Conservation (phyloP, 2,888 invertebrate genomes). For the Alviniconcha strummeri region DNA sequence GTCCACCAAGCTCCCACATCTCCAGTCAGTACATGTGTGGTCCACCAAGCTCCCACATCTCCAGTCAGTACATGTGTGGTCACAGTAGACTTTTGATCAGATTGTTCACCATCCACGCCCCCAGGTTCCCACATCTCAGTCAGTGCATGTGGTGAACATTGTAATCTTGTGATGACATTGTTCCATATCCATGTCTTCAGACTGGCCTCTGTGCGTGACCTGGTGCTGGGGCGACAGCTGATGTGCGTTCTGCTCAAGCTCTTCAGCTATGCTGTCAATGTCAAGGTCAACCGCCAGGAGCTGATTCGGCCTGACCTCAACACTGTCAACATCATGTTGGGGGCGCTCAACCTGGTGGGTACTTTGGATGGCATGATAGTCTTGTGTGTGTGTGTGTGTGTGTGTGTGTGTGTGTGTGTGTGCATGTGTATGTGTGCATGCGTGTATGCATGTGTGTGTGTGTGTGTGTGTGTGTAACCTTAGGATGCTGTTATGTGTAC, state of each 20-base stretch:
- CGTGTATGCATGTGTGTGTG: not conserved
- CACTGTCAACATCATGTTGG: constrained; percentile 74
- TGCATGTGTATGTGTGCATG: not conserved
- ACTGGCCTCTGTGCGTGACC: constrained; percentile 87
- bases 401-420: not conserved
- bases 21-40: too few species aligned
- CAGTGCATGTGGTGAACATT: too few species aligned
- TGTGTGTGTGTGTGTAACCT: not conserved
- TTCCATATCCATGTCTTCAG: constrained; percentile 74
- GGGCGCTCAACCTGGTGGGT: constrained; percentile 82
- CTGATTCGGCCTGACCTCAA: constrained; percentile 87
- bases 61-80: not conserved
- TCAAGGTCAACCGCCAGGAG: constrained; percentile 88
- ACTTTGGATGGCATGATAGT: not conserved
- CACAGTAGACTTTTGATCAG: too few species aligned
- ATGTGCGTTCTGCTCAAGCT: constrained; percentile 92
- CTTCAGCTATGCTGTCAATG: constrained; percentile 90
- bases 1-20: too few species aligned
- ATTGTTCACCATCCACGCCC: too few species aligned
- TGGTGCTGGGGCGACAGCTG: constrained; percentile 89
- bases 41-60: too few species aligned
- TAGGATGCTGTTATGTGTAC: constrained; percentile 17
- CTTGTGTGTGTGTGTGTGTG: not conserved
- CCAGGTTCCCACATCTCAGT: too few species aligned
- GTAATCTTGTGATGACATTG: too few species aligned